Evolutionary conservation across 2,888 invertebrate species (phyloP).

Genomic region (Lycia hirtaria): DNA sequence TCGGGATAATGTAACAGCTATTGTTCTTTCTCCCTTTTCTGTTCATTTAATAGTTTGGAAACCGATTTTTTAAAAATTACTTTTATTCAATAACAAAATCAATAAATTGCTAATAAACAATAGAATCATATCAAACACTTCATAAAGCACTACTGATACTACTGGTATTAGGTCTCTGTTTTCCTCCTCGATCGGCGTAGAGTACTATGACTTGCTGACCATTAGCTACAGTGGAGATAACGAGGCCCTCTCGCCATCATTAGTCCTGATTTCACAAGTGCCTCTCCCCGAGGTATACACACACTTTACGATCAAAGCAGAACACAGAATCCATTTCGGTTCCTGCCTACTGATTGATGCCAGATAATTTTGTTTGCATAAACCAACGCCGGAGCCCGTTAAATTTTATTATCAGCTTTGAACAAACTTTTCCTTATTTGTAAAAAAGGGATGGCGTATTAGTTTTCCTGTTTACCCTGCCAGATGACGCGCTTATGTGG

Average conservation of each 20-base stretch:
- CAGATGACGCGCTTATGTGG: slow-evolving; percentile 39
- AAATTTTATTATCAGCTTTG: slow-evolving; percentile 40
- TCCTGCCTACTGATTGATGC: slow-evolving; percentile 25
- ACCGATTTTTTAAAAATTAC: no score
- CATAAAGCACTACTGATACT: no score
- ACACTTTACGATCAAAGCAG: slow-evolving; percentile 22
- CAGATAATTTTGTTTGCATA: slow-evolving; percentile 32
- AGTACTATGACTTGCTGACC: neutral
- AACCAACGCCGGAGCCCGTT: slow-evolving; percentile 33
- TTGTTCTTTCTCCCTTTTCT: no score
- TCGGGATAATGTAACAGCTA: no score
- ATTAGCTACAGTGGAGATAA: slow-evolving; percentile 1
- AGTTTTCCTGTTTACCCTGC: slow-evolving; percentile 44
- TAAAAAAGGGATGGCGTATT: slow-evolving; percentile 35
- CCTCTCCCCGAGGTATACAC: slow-evolving; percentile 12
- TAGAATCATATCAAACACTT: no score
- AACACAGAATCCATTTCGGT: slow-evolving; percentile 22
- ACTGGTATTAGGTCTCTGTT: neutral
- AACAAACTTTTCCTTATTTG: slow-evolving; percentile 39
- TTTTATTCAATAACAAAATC: neutral
- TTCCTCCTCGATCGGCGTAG: neutral
- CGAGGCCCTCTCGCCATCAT: neutral
- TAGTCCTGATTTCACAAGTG: slow-evolving; percentile 17
- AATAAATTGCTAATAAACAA: neutral
- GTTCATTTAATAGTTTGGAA: no score